Conservation (phyloP, 2,888 invertebrate genomes). For the Polydrusus cervinus region DNA sequence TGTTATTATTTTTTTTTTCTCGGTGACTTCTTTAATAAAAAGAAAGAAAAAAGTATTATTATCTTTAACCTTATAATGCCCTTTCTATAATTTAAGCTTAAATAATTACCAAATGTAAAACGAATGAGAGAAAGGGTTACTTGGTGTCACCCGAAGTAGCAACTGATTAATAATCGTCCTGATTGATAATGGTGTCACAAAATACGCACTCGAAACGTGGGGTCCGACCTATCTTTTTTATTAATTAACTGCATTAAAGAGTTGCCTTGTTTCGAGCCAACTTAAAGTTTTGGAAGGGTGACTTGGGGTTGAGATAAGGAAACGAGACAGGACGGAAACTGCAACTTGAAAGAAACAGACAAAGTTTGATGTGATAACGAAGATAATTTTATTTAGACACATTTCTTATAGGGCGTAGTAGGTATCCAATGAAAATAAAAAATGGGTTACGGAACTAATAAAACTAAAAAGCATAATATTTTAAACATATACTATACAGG, state of each 20-base stretch:
- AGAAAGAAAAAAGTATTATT: too few species aligned
- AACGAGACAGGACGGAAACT: slow-evolving; percentile 40
- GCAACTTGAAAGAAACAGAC: background rate
- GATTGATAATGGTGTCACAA: slow-evolving; percentile 59
- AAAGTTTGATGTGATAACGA: background rate
- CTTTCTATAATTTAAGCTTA: background rate
- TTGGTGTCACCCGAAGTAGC: slow-evolving; percentile 41
- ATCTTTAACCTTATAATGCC: too few species aligned
- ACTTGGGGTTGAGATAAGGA: slow-evolving; percentile 62
- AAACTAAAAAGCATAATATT: too few species aligned
- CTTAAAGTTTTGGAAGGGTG: slow-evolving; percentile 25
- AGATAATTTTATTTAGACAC: background rate
- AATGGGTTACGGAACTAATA: too few species aligned
- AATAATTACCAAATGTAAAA: background rate
- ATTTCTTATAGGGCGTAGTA: too few species aligned
- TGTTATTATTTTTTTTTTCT: too few species aligned
- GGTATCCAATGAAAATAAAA: too few species aligned
- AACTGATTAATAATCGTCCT: slow-evolving; percentile 57
- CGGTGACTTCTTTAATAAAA: too few species aligned
- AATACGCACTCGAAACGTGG: slow-evolving; percentile 56
- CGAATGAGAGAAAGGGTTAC: slow-evolving; percentile 6
- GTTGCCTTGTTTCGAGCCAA: slow-evolving; percentile 63
- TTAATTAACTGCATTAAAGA: slow-evolving; percentile 68
- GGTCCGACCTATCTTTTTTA: slow-evolving; percentile 65
- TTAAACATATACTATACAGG: too few species aligned